These are phyloP conservation scores for Rhagoletis zephyria DNA, from an alignment of 1,140 invertebrate genomes.

Conservation along the genomic window DNA sequence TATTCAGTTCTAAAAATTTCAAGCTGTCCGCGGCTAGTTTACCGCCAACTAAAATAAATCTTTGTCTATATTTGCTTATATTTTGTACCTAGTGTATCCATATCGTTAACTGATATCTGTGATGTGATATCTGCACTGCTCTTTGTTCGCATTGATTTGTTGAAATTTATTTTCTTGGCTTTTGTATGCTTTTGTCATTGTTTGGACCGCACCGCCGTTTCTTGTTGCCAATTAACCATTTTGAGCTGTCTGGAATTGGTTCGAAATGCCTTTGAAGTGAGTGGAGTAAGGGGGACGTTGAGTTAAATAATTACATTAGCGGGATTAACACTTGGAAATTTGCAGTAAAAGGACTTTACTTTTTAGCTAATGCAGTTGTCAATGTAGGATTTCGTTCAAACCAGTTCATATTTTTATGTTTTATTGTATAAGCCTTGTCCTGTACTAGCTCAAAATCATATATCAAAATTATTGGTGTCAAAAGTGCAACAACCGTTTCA, in stretches of 20 bases:
- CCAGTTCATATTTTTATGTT: no score
- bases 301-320: no score
- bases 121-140: not conserved
- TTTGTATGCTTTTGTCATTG: no score
- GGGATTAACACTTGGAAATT: no score
- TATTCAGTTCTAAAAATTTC: not conserved
- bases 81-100: not conserved
- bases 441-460: no score
- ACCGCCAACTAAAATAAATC: not conserved
- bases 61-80: no score
- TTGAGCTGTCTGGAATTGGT: not conserved
- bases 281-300: not conserved
- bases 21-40: not conserved
- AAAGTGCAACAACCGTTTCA: no score
- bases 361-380: no score
- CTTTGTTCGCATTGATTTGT: conserved; percentile 3
- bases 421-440: no score
- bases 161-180: conserved; percentile 4
- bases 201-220: not conserved
- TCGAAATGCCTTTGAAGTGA: not conserved
- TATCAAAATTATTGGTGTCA: no score
- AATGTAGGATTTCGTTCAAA: no score
- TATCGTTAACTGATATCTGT: conserved; percentile 34
- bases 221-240: not conserved
- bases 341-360: no score